Evolutionary conservation across 2,113 vertebrate species (phyloP).

Genomic region (Labrus mixtus): DNA sequence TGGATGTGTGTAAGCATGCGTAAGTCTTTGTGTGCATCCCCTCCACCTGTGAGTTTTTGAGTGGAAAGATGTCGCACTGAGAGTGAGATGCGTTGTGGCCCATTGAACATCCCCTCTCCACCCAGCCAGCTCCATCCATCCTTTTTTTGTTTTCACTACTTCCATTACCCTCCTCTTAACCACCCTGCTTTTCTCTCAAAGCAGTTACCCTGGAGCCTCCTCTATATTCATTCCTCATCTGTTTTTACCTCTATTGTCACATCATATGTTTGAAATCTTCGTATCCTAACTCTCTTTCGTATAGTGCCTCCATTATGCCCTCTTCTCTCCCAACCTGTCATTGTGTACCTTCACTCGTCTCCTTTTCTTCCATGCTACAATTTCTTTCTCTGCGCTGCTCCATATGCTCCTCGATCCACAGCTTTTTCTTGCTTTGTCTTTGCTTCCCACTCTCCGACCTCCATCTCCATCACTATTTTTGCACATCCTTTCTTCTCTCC

Average conservation of each 20-base stretch:
- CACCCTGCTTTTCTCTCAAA: slow-evolving; percentile 10
- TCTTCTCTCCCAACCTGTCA: not conserved
- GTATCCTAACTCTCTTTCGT: not conserved
- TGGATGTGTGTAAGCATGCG: slow-evolving; percentile 20
- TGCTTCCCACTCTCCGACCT: not conserved
- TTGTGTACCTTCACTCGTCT: slow-evolving; percentile 15
- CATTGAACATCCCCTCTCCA: slow-evolving; percentile 57
- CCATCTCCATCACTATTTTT: not conserved
- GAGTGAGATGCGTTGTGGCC: slow-evolving; percentile 61
- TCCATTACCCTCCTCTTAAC: slow-evolving; percentile 12
- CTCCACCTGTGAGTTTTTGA: slow-evolving; percentile 60
- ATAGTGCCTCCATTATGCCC: slow-evolving; percentile 1
- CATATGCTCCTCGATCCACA: not conserved
- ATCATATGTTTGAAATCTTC: not conserved
- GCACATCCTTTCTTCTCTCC: not conserved
- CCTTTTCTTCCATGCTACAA: not conserved
- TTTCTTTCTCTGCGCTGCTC: not conserved
- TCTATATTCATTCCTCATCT: not conserved
- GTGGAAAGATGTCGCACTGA: slow-evolving; percentile 60
- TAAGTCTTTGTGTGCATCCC: slow-evolving; percentile 22
- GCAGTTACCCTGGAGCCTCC: slow-evolving; percentile 5
- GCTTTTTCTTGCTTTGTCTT: slow-evolving; percentile 8
- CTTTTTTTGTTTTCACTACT: slow-evolving; percentile 36
- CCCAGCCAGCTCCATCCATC: slow-evolving; percentile 37
- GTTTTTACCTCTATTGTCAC: slow-evolving; percentile 1